A percentile compares a stretch with the other conserved stretches of the same genome.
Evolutionary conservation across 2,797 vertebrate species (phyloP).

Genomic region (Xenentodon cancila): DNA sequence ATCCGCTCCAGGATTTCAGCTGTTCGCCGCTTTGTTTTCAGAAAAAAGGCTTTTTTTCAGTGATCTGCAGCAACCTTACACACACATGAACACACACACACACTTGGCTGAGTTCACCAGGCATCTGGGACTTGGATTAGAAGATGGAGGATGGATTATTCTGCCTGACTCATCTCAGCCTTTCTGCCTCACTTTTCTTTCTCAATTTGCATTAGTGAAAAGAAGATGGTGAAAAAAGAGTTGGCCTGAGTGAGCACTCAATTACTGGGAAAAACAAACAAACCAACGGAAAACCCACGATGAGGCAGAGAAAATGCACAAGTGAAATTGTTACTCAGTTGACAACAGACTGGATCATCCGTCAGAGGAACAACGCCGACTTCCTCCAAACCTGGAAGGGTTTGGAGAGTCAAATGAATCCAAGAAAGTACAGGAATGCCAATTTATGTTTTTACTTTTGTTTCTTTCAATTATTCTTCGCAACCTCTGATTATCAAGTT

Average conservation of each 20-base stretch:
- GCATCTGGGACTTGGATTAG: constrained; percentile 63
- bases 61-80: background rate
- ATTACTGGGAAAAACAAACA: constrained; percentile 7
- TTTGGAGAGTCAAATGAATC: too few relatives aligned
- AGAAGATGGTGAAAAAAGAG: background rate
- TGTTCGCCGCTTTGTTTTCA: constrained; percentile 49
- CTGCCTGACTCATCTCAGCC: constrained; percentile 32
- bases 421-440: too few relatives aligned
- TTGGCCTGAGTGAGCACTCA: background rate
- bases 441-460: too few relatives aligned
- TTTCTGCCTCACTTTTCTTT: constrained; percentile 30
- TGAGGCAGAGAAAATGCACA: constrained; percentile 5
- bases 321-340: too few relatives aligned
- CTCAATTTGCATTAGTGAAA: constrained; percentile 28
- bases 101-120: too few relatives aligned
- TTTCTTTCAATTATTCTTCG: too few relatives aligned
- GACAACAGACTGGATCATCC: too few relatives aligned
- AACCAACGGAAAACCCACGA: constrained; percentile 11
- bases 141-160: constrained; percentile 60
- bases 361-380: too few relatives aligned
- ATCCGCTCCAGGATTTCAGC: constrained; percentile 30
- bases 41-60: constrained; percentile 21
- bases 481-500: too few relatives aligned
- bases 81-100: too few relatives aligned
- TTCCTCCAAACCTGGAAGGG: too few relatives aligned